phyloP scores from a whole-genome alignment of 2,888 invertebrate species.

The Plebejus anna region DNA sequence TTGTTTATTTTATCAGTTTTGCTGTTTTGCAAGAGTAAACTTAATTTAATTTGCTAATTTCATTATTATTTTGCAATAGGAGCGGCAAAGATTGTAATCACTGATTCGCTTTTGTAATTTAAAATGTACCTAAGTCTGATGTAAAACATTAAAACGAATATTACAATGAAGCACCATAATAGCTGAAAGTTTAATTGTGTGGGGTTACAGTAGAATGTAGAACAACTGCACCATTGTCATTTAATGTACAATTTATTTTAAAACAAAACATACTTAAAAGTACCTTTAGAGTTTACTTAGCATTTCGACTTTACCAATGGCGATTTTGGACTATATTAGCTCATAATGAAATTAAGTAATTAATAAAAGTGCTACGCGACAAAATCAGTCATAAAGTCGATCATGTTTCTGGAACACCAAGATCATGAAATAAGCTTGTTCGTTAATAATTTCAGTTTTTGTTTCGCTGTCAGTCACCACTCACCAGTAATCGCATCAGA shows the following conservation, averaged over 20 bases:
- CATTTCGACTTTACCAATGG: too few relatives aligned
- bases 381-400: too few relatives aligned
- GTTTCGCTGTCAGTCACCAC: constrained; percentile 38
- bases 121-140: not conserved
- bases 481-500: constrained; percentile 33
- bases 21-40: not conserved
- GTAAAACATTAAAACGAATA: not conserved
- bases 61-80: not conserved
- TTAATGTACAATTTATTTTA: not conserved
- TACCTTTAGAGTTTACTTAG: too few relatives aligned
- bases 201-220: not conserved
- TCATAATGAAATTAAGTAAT: too few relatives aligned
- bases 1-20: not conserved
- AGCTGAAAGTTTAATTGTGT: not conserved
- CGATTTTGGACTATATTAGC: too few relatives aligned
- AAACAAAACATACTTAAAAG: too few relatives aligned
- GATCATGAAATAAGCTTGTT: not conserved
- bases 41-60: not conserved
- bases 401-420: not conserved
- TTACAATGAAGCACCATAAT: not conserved
- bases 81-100: not conserved
- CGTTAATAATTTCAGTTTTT: not conserved
- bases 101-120: constrained; percentile 5
- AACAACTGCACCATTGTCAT: constrained; percentile 1
- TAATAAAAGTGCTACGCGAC: too few relatives aligned